A percentile compares a stretch with the other conserved stretches of the same genome.
phyloP scores from a whole-genome alignment of 2,888 invertebrate species.

The Heliconius charithonia region DNA sequence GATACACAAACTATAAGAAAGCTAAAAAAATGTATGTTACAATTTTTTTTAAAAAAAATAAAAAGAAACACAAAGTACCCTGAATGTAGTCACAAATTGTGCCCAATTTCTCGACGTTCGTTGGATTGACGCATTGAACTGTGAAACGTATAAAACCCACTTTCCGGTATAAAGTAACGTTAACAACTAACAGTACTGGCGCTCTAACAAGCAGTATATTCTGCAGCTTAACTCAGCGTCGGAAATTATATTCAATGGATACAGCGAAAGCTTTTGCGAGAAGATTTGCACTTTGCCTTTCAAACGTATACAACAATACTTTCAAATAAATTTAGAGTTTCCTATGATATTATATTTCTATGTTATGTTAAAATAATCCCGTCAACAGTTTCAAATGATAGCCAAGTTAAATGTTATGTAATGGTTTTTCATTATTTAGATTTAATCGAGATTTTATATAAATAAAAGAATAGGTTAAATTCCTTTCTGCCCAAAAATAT shows the following conservation, averaged over 20 bases:
- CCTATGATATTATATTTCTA: background rate
- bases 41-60: too few relatives aligned
- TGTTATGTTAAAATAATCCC: too few relatives aligned
- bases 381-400: too few relatives aligned
- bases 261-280: constrained; percentile 26
- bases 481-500: background rate
- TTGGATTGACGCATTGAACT: constrained; percentile 14
- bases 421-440: too few relatives aligned
- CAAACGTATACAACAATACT: constrained; percentile 13
- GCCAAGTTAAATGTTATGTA: too few relatives aligned
- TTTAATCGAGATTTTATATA: background rate
- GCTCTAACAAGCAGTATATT: constrained; percentile 23
- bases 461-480: background rate
- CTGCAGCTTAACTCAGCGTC: constrained; percentile 19
- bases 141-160: constrained; percentile 7
- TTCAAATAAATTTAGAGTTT: background rate
- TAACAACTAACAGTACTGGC: constrained; percentile 22
- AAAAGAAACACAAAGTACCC: background rate
- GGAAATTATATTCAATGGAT: constrained; percentile 26
- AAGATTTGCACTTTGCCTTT: constrained; percentile 29
- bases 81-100: background rate
- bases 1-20: too few relatives aligned
- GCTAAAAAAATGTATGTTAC: too few relatives aligned
- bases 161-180: constrained; percentile 19
- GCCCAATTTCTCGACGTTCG: background rate